phyloP scores from a whole-genome alignment of 2,113 vertebrate species.

The Ariopsis seemanni region DNA sequence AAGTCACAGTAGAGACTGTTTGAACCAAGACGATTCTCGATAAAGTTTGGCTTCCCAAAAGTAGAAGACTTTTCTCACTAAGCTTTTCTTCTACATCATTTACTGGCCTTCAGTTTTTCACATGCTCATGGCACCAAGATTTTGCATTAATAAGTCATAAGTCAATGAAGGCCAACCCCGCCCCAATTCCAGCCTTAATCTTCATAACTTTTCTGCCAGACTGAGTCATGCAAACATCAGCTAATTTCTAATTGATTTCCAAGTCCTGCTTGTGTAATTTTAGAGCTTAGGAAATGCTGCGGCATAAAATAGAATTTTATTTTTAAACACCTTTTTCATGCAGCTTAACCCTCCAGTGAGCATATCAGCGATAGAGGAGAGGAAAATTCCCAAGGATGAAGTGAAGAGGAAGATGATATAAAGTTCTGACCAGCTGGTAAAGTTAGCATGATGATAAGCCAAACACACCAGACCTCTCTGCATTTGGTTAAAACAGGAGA shows the following conservation, averaged over 20 bases:
- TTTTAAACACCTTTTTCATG: background rate
- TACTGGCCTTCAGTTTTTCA: background rate
- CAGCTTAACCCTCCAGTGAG: background rate
- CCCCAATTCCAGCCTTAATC: background rate
- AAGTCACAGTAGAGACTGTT: background rate
- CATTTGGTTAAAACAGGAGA: background rate
- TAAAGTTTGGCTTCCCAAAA: background rate
- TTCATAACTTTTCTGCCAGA: background rate
- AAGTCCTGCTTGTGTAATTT: background rate
- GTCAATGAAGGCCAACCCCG: too few species aligned
- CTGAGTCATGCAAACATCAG: conserved; percentile 8
- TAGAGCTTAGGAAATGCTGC: background rate
- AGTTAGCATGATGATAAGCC: background rate
- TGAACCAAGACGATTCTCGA: background rate
- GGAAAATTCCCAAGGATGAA: background rate
- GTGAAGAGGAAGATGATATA: background rate
- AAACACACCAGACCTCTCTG: background rate
- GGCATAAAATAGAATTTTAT: background rate
- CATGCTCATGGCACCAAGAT: background rate
- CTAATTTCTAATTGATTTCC: conserved; percentile 17
- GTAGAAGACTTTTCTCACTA: background rate
- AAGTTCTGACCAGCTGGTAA: background rate
- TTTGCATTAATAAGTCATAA: background rate
- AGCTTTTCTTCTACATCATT: background rate
- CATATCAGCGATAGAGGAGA: background rate